These are phyloP conservation scores for Mesocricetus auratus DNA, from an alignment of 2,113 vertebrate genomes.

Conservation along the genomic window DNA sequence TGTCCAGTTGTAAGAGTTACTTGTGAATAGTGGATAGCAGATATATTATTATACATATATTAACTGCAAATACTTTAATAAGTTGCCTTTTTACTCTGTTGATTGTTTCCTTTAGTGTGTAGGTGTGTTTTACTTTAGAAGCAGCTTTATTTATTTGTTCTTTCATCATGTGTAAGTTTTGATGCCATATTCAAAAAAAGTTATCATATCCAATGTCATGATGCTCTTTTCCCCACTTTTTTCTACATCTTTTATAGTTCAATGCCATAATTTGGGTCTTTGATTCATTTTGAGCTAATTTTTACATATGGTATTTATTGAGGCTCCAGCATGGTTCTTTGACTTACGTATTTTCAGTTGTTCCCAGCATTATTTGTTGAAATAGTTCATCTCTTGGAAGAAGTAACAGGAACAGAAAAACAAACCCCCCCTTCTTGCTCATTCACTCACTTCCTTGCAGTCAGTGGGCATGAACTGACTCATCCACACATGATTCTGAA, in stretches of 20 bases:
- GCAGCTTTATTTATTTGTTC: not conserved
- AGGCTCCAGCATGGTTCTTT: not conserved
- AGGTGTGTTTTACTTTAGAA: not conserved
- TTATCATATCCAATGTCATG: not conserved
- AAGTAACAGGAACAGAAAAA: not conserved
- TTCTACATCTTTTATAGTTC: not conserved
- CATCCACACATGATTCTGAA: not conserved
- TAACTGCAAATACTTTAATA: conserved; percentile 11
- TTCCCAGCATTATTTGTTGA: conserved; percentile 1
- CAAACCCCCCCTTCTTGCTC: not conserved
- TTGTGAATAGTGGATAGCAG: not conserved
- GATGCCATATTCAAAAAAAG: not conserved
- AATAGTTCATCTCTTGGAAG: conserved; percentile 40
- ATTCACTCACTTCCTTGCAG: not conserved
- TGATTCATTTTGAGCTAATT: not conserved
- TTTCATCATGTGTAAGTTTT: conserved; percentile 32
- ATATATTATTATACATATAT: not conserved
- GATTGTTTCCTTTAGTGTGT: not conserved
- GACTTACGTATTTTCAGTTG: not conserved
- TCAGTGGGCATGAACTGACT: not conserved
- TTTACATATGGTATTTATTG: not conserved
- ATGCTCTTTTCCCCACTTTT: not conserved
- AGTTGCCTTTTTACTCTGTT: conserved; percentile 2
- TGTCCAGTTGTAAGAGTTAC: conserved; percentile 19
- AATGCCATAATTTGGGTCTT: not conserved